Conservation (phyloP, 2,888 invertebrate species). For the Sphaeridia pumilis region DNA sequence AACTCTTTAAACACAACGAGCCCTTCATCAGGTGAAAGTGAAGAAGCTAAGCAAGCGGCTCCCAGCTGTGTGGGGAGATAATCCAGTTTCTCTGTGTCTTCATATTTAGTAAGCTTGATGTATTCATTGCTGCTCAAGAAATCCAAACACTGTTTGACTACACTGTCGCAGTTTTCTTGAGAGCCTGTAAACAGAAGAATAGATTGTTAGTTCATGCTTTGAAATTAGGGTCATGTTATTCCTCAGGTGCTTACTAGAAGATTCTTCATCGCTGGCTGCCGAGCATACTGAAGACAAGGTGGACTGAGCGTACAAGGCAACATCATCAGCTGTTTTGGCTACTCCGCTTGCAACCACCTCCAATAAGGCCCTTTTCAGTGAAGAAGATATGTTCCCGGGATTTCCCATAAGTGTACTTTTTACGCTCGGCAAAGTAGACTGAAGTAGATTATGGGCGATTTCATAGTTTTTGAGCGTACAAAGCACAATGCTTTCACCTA, state of each 20-base stretch:
- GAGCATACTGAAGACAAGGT: constrained; percentile 54
- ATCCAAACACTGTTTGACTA: constrained; percentile 47
- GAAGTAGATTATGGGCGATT: constrained; percentile 58
- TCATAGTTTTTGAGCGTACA: constrained; percentile 65
- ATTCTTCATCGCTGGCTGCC: too few relatives aligned
- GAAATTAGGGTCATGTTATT: too few relatives aligned
- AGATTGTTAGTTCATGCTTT: too few relatives aligned
- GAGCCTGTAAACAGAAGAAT: constrained; percentile 35
- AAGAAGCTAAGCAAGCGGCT: constrained; percentile 80
- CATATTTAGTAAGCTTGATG: constrained; percentile 41
- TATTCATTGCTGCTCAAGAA: constrained; percentile 72
- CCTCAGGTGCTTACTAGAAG: too few relatives aligned
- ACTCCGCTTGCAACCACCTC: constrained; percentile 71
- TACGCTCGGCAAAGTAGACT: constrained; percentile 38
- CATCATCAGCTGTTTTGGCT: constrained; percentile 57
- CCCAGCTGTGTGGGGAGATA: constrained; percentile 76
- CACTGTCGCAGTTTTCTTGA: constrained; percentile 38
- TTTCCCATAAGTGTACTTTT: constrained; percentile 29
- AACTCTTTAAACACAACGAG: constrained; percentile 77
- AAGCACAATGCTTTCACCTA: constrained; percentile 82
- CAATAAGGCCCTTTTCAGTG: constrained; percentile 46
- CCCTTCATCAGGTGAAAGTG: constrained; percentile 89
- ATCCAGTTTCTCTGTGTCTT: constrained; percentile 18
- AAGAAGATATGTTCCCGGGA: constrained; percentile 40
- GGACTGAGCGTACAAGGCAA: constrained; percentile 64